Conservation (phyloP, 1,140 invertebrate genomes). For the Rhopalosiphum padi region DNA sequence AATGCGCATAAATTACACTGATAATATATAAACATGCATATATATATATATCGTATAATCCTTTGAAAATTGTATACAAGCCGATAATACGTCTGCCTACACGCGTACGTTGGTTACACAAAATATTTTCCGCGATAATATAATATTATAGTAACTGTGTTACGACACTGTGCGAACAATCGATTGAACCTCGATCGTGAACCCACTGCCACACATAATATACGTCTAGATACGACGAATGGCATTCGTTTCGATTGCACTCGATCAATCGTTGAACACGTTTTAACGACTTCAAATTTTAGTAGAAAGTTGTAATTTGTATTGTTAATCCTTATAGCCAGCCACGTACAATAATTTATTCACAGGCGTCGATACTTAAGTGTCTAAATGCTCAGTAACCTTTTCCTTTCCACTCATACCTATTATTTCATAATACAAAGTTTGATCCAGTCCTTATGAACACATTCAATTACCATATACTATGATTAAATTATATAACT, state of each 20-base stretch:
- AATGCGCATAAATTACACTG: neutral
- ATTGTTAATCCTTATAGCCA: too few species aligned
- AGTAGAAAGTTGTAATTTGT: too few species aligned
- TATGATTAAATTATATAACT: too few species aligned
- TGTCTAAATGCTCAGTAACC: neutral
- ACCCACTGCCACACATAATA: too few species aligned
- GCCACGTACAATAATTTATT: too few species aligned
- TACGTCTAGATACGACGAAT: neutral
- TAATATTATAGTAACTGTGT: neutral
- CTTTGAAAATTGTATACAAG: neutral
- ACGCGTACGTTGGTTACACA: neutral
- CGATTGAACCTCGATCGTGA: neutral
- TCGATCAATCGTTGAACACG: neutral
- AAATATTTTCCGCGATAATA: neutral
- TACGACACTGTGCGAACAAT: neutral
- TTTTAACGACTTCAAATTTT: neutral
- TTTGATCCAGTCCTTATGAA: neutral
- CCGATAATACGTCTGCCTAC: neutral
- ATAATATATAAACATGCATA: neutral
- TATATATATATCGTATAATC: neutral
- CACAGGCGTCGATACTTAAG: too few species aligned
- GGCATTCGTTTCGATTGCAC: neutral
- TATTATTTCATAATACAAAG: neutral
- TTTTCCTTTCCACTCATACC: neutral
- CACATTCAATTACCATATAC: too few species aligned